Conservation (phyloP, 2,888 invertebrate species). For the Andrena dorsata region DNA sequence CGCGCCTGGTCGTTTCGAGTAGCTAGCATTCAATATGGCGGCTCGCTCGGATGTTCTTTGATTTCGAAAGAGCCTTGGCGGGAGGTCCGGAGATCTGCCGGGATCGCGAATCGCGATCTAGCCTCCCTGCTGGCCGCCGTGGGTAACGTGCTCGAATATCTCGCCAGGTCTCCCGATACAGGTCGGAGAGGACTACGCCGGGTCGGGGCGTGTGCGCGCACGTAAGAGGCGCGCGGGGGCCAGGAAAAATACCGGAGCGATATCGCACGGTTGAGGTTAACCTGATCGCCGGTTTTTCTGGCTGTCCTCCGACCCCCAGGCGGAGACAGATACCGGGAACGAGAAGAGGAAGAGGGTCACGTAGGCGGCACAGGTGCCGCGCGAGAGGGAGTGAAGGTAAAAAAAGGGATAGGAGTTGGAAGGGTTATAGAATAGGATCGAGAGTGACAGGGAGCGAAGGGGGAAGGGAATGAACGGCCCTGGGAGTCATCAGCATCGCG, state of each 20-base stretch:
- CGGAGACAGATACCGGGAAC: slow-evolving; percentile 26
- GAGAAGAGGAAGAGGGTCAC: slow-evolving; percentile 12
- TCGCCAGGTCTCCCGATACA: slow-evolving; percentile 66
- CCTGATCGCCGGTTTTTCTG: slow-evolving; percentile 31
- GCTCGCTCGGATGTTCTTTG: slow-evolving; percentile 62
- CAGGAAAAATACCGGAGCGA: slow-evolving; percentile 39
- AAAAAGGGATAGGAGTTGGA: slow-evolving; percentile 19
- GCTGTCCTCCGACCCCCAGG: slow-evolving; percentile 33
- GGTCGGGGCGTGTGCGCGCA: slow-evolving; percentile 26
- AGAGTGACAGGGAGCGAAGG: slow-evolving; percentile 41
- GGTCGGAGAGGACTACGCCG: slow-evolving; percentile 44
- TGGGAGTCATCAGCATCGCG: slow-evolving; percentile 80
- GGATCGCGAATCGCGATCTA: slow-evolving; percentile 34
- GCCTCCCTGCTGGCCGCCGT: slow-evolving; percentile 41
- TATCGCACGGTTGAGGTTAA: slow-evolving; percentile 49
- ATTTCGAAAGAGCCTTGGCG: slow-evolving; percentile 44
- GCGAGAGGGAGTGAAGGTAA: slow-evolving; percentile 25
- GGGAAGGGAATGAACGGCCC: slow-evolving; percentile 68
- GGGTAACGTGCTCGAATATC: slow-evolving; percentile 66
- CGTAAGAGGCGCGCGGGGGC: slow-evolving; percentile 28
- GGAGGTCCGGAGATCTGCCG: slow-evolving; percentile 34
- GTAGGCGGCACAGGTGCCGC: slow-evolving; percentile 9
- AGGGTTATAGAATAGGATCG: slow-evolving; percentile 30
- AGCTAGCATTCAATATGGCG: slow-evolving; percentile 46
- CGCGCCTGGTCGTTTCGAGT: slow-evolving; percentile 36